Evolutionary conservation across 2,797 vertebrate genomes (phyloP), one percentile per base, ranked within the genome.

Genomic region (Benthosema pterotum): DNA sequence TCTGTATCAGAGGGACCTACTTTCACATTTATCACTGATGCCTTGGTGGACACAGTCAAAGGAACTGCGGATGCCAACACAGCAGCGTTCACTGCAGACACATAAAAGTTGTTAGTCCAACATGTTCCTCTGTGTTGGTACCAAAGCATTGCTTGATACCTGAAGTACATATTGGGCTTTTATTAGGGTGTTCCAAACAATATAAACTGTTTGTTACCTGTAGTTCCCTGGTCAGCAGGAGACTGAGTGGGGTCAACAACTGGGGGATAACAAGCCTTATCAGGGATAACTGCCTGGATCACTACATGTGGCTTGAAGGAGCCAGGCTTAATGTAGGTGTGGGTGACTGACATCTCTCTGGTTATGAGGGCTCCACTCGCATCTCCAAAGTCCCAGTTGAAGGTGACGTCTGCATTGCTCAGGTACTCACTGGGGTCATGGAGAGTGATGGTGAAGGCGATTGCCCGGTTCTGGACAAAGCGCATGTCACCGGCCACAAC

Each of bases 311-410:
- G 93, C 11, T 80, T 85, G 78, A 93, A 95, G 0, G 88, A 72
- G 14, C 96, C 96, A 0, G 88, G 56, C 28, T 50, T 69, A 42
- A 94, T 67, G 77, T 98, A 98, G 5, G 95, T 97, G 83, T 99
- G 97, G 19, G 96, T 96, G 80, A 97, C 93, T 0, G 87, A 87
- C 69, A 90, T 54, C 53, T 93, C 93, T 62, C 94, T 92, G 67
- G 96, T 95, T 69, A 99, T 97, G 14, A 98, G 91, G 7, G 94
- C 96, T 11, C 96, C 96, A 0, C 95, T 96, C 5, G 67, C 66
- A 46, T 98, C 97, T 1, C 96, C 97, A 42, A 99, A 99, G 82
- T 98, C 94, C 97, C 97, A 99, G 76, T 96, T 96, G 79, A 92
- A 98, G 78, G 95, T 96, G 77, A 96, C 68, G 72, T 98, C 96